Evolutionary conservation across 2,797 vertebrate genomes (phyloP).

Genomic region (Chaetophractus vellerosus): DNA sequence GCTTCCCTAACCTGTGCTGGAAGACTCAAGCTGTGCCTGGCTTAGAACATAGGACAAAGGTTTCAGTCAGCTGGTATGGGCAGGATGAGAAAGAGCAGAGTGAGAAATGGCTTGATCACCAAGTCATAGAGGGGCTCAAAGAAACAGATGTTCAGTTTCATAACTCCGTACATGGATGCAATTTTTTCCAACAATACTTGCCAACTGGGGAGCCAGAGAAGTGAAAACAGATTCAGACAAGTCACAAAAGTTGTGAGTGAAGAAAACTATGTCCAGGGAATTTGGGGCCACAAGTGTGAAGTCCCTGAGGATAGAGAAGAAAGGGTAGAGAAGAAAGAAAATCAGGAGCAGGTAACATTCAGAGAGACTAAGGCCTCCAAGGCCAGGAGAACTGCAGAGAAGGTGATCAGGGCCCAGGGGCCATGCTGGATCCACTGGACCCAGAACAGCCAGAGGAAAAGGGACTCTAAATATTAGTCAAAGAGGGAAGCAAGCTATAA

Average conservation of each 20-base stretch:
- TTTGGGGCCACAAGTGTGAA: neutral
- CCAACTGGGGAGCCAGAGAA: neutral
- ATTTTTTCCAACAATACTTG: neutral
- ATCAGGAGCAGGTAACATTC: neutral
- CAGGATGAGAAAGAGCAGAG: neutral
- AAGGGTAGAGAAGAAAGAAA: conserved; percentile 25
- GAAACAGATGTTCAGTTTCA: neutral
- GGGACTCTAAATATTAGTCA: neutral
- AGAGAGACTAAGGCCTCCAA: neutral
- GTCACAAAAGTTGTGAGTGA: neutral
- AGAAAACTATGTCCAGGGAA: neutral
- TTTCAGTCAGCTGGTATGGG: neutral
- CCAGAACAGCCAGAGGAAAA: conserved; percentile 10
- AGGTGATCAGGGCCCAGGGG: neutral
- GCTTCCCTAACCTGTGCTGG: neutral
- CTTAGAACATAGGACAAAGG: neutral
- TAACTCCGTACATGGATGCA: neutral
- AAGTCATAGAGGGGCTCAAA: neutral
- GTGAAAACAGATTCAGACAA: neutral
- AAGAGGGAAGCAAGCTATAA: neutral
- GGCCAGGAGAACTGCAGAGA: neutral
- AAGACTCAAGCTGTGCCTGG: neutral
- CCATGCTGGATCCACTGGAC: neutral
- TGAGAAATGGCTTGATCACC: neutral
- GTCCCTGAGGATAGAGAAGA: neutral